Evolutionary conservation across 2,888 invertebrate genomes (phyloP).

Genomic region (Chrysina gloriosa): DNA sequence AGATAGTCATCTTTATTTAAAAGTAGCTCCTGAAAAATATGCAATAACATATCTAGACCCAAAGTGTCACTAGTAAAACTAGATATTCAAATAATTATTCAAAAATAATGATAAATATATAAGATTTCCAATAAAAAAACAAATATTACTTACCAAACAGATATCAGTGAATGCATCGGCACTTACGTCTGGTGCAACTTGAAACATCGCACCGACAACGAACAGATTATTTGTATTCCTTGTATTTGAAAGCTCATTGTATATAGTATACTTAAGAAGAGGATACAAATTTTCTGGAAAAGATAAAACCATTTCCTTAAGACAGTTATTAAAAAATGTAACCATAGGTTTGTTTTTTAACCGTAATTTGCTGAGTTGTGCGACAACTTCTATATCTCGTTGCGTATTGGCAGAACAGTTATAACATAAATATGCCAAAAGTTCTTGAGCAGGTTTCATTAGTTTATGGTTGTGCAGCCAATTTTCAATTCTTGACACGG

Average conservation of each 20-base stretch:
- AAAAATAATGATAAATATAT: constrained; percentile 44
- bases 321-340: constrained; percentile 87
- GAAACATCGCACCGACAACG: constrained; percentile 89
- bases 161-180: constrained; percentile 87
- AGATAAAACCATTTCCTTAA: constrained; percentile 88
- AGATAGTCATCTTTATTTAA: constrained; percentile 91
- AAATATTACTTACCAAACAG: constrained; percentile 69
- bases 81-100: too few relatives aligned
- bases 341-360: constrained; percentile 94
- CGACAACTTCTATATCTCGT: constrained; percentile 79
- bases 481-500: constrained; percentile 85
- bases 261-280: constrained; percentile 90
- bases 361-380: constrained; percentile 88
- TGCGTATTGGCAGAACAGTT: constrained; percentile 83
- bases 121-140: not conserved
- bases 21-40: constrained; percentile 78
- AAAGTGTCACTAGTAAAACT: too few relatives aligned
- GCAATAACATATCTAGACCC: too few relatives aligned
- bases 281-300: constrained; percentile 87
- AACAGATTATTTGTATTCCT: constrained; percentile 96
- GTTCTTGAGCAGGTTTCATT: constrained; percentile 90
- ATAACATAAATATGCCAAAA: constrained; percentile 89
- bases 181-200: constrained; percentile 83
- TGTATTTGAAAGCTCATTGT: constrained; percentile 92
- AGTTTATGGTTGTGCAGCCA: constrained; percentile 98